Evolutionary conservation across 2,113 vertebrate species (phyloP), one percentile per base, ranked within the genome.

Genomic region (Budorcas taxicolor): DNA sequence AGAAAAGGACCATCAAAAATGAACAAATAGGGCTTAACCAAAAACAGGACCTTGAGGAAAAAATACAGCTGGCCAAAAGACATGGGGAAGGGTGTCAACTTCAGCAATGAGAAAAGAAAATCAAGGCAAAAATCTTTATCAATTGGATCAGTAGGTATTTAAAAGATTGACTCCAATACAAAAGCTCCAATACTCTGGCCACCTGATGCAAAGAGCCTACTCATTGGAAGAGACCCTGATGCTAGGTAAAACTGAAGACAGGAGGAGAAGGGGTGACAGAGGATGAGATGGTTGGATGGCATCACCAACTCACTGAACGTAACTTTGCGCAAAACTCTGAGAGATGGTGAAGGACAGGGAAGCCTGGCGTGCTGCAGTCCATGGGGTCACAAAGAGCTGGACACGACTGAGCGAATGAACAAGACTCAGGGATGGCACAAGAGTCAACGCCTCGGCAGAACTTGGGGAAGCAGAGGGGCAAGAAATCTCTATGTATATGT

Each of bases 171-270:
- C 71, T 74, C 71, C 11, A 74, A 74, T 25, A 74, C 10, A 25
- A 74, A 74, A 74, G 21, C 71, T 74, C 71, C 21, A 74, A 3
- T 25, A 43, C 71, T 14, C 36, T 7, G 71, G 71, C 71, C 71
- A 74, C 21, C 71, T 43, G 71, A 43, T 25, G 11, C 1, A 0
- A 74, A 74, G 21, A 25, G 67, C 19, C 36, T 13, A 3, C 36
- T 40, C 21, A 40, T 0, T 40, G 67, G 9, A 40, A 74, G 33
- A 74, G 36, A 74, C 11, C 21, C 36, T 25, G 21, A 6, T 43
- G 36, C 67, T 25, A 0, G 71, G 71, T 13, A 43, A 23, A 12
- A 74, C 0, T 43, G 71, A 43, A 14, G 71, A 2, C 71, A 13
- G 11, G 21, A 40, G 67, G 5, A 74, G 36, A 25, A 13, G 21